Base-by-base conservation (phyloP, 2,113 vertebrate genomes). In the Noctilio leporinus region DNA sequence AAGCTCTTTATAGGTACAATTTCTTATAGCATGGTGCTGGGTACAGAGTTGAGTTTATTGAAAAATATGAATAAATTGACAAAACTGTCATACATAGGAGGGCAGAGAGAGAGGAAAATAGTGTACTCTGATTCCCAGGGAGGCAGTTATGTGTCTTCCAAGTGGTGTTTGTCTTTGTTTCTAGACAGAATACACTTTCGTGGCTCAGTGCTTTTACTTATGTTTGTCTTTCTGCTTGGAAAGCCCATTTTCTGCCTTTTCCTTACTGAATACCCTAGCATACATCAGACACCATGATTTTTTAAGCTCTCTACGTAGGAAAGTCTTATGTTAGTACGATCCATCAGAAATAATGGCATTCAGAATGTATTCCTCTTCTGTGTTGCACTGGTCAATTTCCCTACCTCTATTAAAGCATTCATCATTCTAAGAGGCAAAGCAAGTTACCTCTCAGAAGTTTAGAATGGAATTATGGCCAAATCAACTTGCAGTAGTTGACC, bases 341-440 rank as follows among this genome's bases (percentile, higher is more conserved):
- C 16, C 40, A 83, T 70, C 35, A 86, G 40, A 93, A 84, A 72
- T 57, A 82, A 88, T 78, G 75, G 5, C 67, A 64, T 86, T 77
- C 30, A 43, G 45, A 69, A 93, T 2, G 4, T 78, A 95, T 7
- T 72, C 33, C 26, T 82, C 55, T 89, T 53, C 69, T 72, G 12
- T 47, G 24, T 15, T 62, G 10, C 64, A 87, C 12, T 26, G 47
- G 33, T 73, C 92, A 83, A 26, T 90, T 95, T 91, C 7, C 53
- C n/a, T 72, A 59, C 26, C 30, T 85, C 59, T 92, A 15, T 45
- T 72, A 65, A 17, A 73, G 1, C 17, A 89, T 92, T 65, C 49
- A 83, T 95, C 59, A 85, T 30, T 57, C 8, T 81, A 64, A 90
- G n/a, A 45, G 43, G 45, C 80, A 93, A 95, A 96, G n/a, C 40